Percentiles rank a stretch among this genome's conserved stretches.
Evolutionary conservation across 2,888 invertebrate species (phyloP).

Genomic region (Pimpla rufipes): DNA sequence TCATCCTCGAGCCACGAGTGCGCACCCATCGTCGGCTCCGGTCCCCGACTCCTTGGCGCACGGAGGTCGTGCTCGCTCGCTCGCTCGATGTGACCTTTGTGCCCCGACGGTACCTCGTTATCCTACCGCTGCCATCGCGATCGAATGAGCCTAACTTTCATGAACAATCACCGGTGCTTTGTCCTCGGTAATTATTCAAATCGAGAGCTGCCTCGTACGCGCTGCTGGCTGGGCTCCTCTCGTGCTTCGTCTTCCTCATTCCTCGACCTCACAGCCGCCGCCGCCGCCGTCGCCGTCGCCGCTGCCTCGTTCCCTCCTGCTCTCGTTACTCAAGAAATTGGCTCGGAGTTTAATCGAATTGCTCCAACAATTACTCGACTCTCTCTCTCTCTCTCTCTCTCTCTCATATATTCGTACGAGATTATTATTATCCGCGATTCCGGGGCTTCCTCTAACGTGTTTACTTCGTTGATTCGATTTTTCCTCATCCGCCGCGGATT

Average conservation of each 20-base stretch:
- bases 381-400: conserved; percentile 61
- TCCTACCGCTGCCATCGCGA: conserved; percentile 69
- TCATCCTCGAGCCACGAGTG: conserved; percentile 14
- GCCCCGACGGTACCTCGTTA: conserved; percentile 69
- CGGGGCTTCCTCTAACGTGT: not conserved
- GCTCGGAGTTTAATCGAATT: conserved; percentile 73
- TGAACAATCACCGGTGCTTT: conserved; percentile 75
- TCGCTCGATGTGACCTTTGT: conserved; percentile 67
- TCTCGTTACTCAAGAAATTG: conserved; percentile 72
- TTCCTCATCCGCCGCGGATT: not conserved
- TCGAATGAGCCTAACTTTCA: conserved; percentile 73
- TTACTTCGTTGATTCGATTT: conserved; percentile 13
- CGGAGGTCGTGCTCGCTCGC: conserved; percentile 40
- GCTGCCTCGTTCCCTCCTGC: conserved; percentile 44
- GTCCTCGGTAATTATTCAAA: conserved; percentile 75
- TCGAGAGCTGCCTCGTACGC: conserved; percentile 71
- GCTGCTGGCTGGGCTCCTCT: conserved; percentile 38
- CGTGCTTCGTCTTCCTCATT: conserved; percentile 48
- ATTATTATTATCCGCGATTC: conserved; percentile 64
- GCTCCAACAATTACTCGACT: conserved; percentile 70
- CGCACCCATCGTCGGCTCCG: conserved; percentile 24
- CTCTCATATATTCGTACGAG: conserved; percentile 62
- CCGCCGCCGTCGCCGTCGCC: conserved; percentile 27
- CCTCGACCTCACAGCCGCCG: not conserved
- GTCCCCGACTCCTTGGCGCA: conserved; percentile 16